Evolutionary conservation across 2,113 vertebrate species (phyloP).

Genomic region (Ctenomys sociabilis): DNA sequence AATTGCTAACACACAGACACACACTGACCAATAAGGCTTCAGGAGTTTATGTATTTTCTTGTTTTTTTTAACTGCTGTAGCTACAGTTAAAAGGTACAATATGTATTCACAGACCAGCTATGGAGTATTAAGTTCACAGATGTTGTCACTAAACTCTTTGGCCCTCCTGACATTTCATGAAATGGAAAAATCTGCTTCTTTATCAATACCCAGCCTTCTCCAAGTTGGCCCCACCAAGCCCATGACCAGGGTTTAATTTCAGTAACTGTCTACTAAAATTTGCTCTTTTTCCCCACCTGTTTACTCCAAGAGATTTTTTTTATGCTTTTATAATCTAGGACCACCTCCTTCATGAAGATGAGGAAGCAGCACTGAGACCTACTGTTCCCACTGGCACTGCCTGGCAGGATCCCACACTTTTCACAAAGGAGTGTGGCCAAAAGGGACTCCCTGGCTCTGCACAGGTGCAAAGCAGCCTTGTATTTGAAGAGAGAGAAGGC

Average conservation of each 20-base stretch:
- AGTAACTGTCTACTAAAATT: not conserved
- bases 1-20: not conserved
- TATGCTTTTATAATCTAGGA: not conserved
- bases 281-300: not conserved
- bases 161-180: not conserved
- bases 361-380: accelerated
- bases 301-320: too few species aligned
- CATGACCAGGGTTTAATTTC: not conserved
- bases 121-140: not conserved
- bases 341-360: not conserved
- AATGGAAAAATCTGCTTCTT: not conserved
- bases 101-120: not conserved
- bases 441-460: not conserved
- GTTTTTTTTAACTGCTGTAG: not conserved
- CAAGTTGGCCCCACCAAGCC: too few species aligned
- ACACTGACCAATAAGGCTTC: not conserved
- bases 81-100: not conserved
- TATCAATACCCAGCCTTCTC: not conserved
- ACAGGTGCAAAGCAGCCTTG: not conserved
- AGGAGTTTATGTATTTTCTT: not conserved
- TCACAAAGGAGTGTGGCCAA: not conserved
- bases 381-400: not conserved
- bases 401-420: not conserved
- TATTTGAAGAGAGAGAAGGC: too few species aligned
- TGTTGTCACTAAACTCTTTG: not conserved